Base-by-base conservation (phyloP, 2,113 vertebrate genomes). In the Cyprinus carpio region DNA sequence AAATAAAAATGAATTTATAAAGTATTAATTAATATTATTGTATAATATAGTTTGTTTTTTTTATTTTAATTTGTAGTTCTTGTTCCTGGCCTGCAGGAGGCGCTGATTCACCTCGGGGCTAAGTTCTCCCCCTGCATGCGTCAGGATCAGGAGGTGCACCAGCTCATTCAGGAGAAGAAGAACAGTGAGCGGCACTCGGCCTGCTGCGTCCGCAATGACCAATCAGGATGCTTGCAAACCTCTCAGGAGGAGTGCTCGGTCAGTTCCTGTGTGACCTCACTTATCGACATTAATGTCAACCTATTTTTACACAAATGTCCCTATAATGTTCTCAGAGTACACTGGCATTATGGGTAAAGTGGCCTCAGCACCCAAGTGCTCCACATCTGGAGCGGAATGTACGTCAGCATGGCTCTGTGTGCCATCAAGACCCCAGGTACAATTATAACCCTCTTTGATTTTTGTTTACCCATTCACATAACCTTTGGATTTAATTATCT, bases 121-220 rank as follows among this genome's bases (percentile, higher is more conserved):
- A 99, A 99, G 94, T 99, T 96, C 91, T 97, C 98, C 0, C 98
- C 98, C 0, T 99, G 98, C 93, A 99, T 99, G 98, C 95, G 97
- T 77, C 97, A 97, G 92, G 98, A 99, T 88, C 94, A 96, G 77
- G 96, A 99, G 91, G 97, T 99, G 87, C 95, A 98, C 83, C 95
- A 94, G 54, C 95, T 98, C 88, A 98, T 99, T 91, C 94, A 92
- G 0, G 93, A 95, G 23, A 96, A 97, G 85, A 93, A 96, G 4
- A 95, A 95, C 71, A 94, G 95, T 1, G 98, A 99, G 92, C 95
- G 96, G 88, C 95, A 97, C 91, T 98, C 98, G 0, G 98, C 96
- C 25, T 99, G 98, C 93, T 99, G 98, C 0, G 97, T 99, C 86
- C 96, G 97, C 29, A 99, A 99, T 0, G 98, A 99, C 94, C 96